Evolutionary conservation across 37 sponge, comb jelly and placozoan species (phyloP), one percentile per base, ranked within the genome.

Genomic region (Eunapius fragilis): DNA sequence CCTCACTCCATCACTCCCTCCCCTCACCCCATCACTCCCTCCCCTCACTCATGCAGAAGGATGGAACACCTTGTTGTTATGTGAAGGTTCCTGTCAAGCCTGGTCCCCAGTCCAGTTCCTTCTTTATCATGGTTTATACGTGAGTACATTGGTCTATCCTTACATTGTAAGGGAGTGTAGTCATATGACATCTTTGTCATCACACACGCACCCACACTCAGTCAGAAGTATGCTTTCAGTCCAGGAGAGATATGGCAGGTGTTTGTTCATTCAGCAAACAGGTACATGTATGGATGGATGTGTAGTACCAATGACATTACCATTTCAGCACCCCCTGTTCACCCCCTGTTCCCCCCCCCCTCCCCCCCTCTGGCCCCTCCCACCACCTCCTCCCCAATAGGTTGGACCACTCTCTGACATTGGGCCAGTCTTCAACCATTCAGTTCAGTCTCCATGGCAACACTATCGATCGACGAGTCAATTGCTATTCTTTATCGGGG

Each of bases 171-270:
- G n/a, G n/a, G n/a, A n/a, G 9, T 45, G 47, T 45, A 45, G 7
- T 11, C 47, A n/a, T n/a, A n/a, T 11, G 7, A 45, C 47, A 45
- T 9, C 4, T 9, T 45, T n/a, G n/a, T n/a, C n/a, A n/a, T n/a
- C n/a, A n/a, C n/a, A n/a, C n/a, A n/a, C n/a, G n/a, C n/a, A 9
- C 41, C 3, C 41, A 9, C 41, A 41, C 41, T 9, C 6, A 78
- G 78, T 48, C 68, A 85, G 58, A 37, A 48, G 32, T 68, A 76
- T 77, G 35, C 36, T 1, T 26, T 85, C 22, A 77, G 77, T 37
- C 85, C 85, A 24, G 69, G 0, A 68, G 77, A 85, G 33, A 73
- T 86, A 26, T 86, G 86, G 86, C 79, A 45, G 72, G 30, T 86
- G 17, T 47, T 79, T 28, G 69, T 86, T 37, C 86, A 86, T 74